phyloP scores from a whole-genome alignment of 37 sponge, comb jelly and placozoan genomes.

The Aplysina aerophoba region DNA sequence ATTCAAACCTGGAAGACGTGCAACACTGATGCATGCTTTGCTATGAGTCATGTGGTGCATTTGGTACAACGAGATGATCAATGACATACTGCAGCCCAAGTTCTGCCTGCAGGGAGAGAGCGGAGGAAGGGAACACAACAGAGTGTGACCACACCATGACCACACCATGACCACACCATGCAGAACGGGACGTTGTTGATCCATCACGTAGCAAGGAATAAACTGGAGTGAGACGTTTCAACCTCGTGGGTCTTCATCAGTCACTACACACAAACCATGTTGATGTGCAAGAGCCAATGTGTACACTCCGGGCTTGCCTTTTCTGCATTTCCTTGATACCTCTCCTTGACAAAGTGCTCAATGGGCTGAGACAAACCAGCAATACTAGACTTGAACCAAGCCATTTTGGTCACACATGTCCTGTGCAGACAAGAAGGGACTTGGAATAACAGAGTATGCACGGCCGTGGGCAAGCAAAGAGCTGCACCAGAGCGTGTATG shows the following conservation, averaged over 20 bases:
- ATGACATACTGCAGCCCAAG: slow-evolving; percentile 12
- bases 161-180: no score
- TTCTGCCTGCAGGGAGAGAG: slow-evolving; percentile 16
- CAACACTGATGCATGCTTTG: no score
- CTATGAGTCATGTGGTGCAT: neutral
- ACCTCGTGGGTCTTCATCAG: no score
- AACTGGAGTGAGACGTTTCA: no score
- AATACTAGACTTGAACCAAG: slow-evolving; percentile 78
- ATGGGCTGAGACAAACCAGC: slow-evolving; percentile 72
- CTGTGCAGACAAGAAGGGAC: slow-evolving; percentile 40
- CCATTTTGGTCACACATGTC: slow-evolving; percentile 76
- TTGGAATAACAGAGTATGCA: neutral
- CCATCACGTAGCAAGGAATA: no score
- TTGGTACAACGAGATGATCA: neutral
- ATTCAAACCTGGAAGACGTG: no score
- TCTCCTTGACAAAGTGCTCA: slow-evolving; percentile 69
- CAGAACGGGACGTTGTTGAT: no score
- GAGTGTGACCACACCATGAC: neutral
- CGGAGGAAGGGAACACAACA: slow-evolving; percentile 1
- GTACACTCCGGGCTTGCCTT: no score
- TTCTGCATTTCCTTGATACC: slow-evolving; percentile 72
- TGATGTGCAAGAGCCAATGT: no score
- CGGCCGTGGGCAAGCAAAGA: neutral
- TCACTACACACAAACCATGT: no score
- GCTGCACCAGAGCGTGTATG: neutral